Evolutionary conservation across 1,140 invertebrate genomes (phyloP).

Genomic region (Amyelois transitella): DNA sequence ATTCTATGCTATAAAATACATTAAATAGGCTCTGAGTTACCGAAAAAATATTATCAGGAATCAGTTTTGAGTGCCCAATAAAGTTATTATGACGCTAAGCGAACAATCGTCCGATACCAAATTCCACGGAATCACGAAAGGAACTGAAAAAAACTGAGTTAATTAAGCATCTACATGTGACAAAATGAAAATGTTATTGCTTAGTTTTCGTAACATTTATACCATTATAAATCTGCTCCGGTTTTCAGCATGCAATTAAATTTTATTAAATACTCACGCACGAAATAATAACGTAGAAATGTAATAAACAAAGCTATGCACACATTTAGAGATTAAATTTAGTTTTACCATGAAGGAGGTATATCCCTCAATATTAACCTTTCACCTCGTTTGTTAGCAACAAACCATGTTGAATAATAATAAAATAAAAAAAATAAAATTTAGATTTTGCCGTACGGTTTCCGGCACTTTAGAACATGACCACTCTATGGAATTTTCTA

Average conservation of each 20-base stretch:
- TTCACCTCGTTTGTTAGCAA: too few species aligned
- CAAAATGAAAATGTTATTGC: neutral
- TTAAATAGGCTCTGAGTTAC: neutral
- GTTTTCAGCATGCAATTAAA: neutral
- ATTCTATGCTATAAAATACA: neutral
- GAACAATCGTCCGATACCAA: neutral
- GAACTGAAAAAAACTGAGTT: neutral
- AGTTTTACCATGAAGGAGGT: too few species aligned
- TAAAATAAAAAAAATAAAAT: too few species aligned
- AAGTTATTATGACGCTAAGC: neutral
- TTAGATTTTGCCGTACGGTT: too few species aligned
- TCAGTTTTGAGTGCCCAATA: neutral
- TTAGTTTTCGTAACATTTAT: neutral
- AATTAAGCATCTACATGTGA: too few species aligned
- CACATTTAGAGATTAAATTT: too few species aligned
- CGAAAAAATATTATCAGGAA: neutral
- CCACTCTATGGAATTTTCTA: too few species aligned
- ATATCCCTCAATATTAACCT: too few species aligned
- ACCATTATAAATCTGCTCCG: neutral
- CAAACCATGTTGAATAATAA: too few species aligned
- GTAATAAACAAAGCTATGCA: neutral
- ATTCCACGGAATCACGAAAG: neutral
- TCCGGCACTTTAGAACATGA: too few species aligned
- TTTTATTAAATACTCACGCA: neutral
- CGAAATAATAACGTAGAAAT: neutral